Evolutionary conservation across 2,888 invertebrate species (phyloP), one percentile per base, ranked within the genome.

Genomic region (Heliothis peltigera): DNA sequence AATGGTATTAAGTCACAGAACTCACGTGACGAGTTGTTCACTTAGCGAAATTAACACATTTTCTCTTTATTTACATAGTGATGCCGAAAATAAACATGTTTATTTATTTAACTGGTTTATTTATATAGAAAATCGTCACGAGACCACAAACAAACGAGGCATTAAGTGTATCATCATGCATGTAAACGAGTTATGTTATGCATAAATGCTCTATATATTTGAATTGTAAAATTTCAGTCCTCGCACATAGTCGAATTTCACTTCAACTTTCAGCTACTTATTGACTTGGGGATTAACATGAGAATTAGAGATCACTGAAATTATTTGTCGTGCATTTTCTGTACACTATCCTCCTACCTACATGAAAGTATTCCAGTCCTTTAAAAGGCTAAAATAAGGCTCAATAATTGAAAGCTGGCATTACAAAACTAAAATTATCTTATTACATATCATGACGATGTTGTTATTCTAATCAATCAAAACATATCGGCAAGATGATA

Each of bases 121-220:
- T 56, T 56, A 19, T 42, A 54, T 6, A 19, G 39, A 32, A 49
- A 53, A 53, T 58, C 58, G 48, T 71, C 72, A 46, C 35, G 17
- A 19, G 39, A 64, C 25, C 39, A 72, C 35, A 64, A 42, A 49
- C 49, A 52, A 39, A 56, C 51, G 32, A 25, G 49, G 44, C 44
- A 53, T 25, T 48, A 21, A 48, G 19, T 53, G 35, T 35, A 35
- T 60, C 47, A 21, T 43, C 46, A 21, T 43, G 57, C 15, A 19
- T 35, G 19, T 43, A 35, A 32, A 51, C 18, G 39, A n/a, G 39
- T 39, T 39, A 39, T 39, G n/a, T 39, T 39, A n/a, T n/a, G 12
- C 1, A 15, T 35, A 25, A 25, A 25, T 25, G 25, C 25, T 7
- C 25, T 7, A 25, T 25, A 6, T 25, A 25, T 25, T n/a, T 25